A percentile compares a stretch with the other conserved stretches of the same genome.
These are phyloP conservation scores for Athalia cordata DNA, from an alignment of 2,888 invertebrate species.

Conservation along the genomic window DNA sequence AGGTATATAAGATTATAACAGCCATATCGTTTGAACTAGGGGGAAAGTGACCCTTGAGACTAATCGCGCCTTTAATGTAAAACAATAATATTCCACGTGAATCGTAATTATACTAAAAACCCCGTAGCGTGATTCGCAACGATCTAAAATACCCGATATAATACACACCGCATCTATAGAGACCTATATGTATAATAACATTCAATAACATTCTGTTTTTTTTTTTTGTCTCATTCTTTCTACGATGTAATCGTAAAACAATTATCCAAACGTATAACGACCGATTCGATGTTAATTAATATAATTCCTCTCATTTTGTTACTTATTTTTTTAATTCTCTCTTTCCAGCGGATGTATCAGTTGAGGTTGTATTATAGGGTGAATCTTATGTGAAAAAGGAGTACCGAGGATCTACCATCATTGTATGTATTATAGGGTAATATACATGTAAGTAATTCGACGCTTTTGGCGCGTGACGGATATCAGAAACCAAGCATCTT, in stretches of 20 bases:
- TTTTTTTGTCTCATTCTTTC: too few relatives aligned
- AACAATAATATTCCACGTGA: constrained; percentile 10
- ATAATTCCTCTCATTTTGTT: too few relatives aligned
- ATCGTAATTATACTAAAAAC: constrained; percentile 32
- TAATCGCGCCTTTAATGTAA: constrained; percentile 17
- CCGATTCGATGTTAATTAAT: too few relatives aligned
- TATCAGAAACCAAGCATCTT: constrained; percentile 54
- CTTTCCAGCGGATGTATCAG: too few relatives aligned
- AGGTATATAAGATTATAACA: neutral
- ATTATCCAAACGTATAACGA: too few relatives aligned
- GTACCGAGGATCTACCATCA: neutral
- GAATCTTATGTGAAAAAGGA: neutral
- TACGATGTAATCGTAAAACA: too few relatives aligned
- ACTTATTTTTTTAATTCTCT: too few relatives aligned
- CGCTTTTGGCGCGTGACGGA: constrained; percentile 53
- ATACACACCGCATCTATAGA: neutral
- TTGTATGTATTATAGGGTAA: too few relatives aligned
- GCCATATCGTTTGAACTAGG: neutral
- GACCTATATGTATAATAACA: neutral
- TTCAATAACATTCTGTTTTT: too few relatives aligned
- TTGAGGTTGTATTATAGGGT: too few relatives aligned
- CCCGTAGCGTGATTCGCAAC: constrained; percentile 31
- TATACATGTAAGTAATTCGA: constrained; percentile 46
- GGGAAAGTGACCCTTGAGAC: constrained; percentile 22
- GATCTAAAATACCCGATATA: neutral